Evolutionary conservation across 2,797 vertebrate genomes (phyloP).

Genomic region (Galago senegalensis): DNA sequence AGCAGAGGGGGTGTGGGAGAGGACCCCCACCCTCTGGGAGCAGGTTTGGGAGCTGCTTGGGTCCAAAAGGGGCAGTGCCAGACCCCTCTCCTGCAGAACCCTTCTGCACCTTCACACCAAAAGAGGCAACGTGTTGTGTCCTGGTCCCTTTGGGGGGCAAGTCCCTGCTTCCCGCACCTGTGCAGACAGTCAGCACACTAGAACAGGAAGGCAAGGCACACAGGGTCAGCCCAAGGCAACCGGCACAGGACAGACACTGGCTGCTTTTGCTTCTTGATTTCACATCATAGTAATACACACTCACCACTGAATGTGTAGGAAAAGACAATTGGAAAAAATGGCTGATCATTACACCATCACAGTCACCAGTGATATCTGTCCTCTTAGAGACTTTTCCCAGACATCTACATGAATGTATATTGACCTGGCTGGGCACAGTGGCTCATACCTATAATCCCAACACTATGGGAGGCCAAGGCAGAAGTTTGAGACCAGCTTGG

Average conservation of each 20-base stretch:
- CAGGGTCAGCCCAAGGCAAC: too few species aligned
- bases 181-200: neutral
- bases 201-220: neutral
- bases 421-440: neutral
- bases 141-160: neutral
- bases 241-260: too few species aligned
- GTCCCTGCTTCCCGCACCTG: neutral
- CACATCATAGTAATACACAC: neutral
- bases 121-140: too few species aligned
- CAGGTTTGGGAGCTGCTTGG: neutral
- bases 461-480: neutral
- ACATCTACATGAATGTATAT: neutral
- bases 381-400: neutral
- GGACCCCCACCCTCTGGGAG: neutral
- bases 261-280: neutral
- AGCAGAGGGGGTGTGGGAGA: rapidly evolving
- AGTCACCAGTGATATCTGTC: neutral
- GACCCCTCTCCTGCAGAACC: neutral
- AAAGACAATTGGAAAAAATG: neutral
- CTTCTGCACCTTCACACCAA: neutral
- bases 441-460: neutral
- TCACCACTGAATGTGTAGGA: neutral
- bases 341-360: neutral
- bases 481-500: neutral
- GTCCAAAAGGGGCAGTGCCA: neutral